A percentile compares a stretch with the other conserved stretches of the same genome.
phyloP scores from a whole-genome alignment of 2,113 vertebrate species.

The Petroica traversi region DNA sequence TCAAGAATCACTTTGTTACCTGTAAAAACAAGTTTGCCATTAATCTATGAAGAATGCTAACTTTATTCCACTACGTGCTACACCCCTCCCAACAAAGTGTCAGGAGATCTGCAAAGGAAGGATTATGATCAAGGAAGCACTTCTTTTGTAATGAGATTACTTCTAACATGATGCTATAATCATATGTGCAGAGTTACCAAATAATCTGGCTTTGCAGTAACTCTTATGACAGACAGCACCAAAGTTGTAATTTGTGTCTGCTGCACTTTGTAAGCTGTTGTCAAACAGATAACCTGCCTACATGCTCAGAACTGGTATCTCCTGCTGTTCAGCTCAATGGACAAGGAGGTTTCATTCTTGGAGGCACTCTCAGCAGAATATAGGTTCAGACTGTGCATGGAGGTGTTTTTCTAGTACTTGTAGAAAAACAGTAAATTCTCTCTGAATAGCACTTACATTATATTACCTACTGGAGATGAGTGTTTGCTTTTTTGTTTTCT shows the following conservation, averaged over 20 bases:
- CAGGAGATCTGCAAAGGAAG: not conserved
- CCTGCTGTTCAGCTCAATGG: slow-evolving; percentile 48
- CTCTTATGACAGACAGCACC: not conserved
- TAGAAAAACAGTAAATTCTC: slow-evolving; percentile 30
- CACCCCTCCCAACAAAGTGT: not conserved
- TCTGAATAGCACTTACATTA: slow-evolving; percentile 37
- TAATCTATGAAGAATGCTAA: not conserved
- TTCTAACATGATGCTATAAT: slow-evolving; percentile 29
- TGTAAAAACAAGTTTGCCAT: not conserved
- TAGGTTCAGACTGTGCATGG: slow-evolving; percentile 30
- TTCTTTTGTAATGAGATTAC: not conserved
- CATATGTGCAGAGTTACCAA: not conserved
- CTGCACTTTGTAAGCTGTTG: slow-evolving; percentile 10
- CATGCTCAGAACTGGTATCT: slow-evolving; percentile 11
- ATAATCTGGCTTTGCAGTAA: slow-evolving; percentile 22
- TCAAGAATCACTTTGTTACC: not conserved
- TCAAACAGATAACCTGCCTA: slow-evolving; percentile 43
- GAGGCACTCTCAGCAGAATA: slow-evolving; percentile 14
- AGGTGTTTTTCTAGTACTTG: slow-evolving; percentile 17
- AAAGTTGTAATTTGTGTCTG: slow-evolving; percentile 41
- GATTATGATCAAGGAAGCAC: slow-evolving; percentile 4
- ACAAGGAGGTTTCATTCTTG: slow-evolving; percentile 43
- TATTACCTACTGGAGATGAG: slow-evolving; percentile 35
- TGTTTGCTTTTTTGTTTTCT: not conserved
- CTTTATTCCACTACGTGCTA: not conserved